Evolutionary conservation across 2,113 vertebrate species (phyloP).

Genomic region (Psittacula cyanocephala): DNA sequence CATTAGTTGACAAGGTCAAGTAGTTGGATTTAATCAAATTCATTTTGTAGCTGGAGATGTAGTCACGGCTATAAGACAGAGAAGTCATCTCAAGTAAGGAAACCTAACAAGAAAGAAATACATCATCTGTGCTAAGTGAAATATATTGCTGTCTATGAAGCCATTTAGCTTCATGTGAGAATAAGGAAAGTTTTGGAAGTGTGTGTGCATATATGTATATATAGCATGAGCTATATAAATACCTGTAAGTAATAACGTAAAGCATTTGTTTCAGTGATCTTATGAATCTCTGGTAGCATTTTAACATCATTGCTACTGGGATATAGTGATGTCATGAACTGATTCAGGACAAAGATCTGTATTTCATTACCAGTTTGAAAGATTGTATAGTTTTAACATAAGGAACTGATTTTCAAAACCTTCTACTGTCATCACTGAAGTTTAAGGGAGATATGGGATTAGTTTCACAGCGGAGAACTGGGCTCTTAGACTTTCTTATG

Average conservation of each 20-base stretch:
- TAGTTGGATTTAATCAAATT: slow-evolving; percentile 63
- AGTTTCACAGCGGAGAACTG: neutral
- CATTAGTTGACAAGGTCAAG: slow-evolving; percentile 47
- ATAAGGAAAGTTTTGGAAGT: slow-evolving; percentile 11
- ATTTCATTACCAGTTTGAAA: slow-evolving; percentile 19
- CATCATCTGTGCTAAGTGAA: slow-evolving; percentile 18
- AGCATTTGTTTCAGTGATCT: slow-evolving; percentile 5
- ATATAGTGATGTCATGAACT: slow-evolving; percentile 13
- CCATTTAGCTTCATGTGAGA: slow-evolving; percentile 5
- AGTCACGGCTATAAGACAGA: slow-evolving; percentile 37
- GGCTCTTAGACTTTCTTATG: neutral
- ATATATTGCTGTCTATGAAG: slow-evolving; percentile 1
- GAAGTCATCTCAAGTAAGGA: slow-evolving; percentile 37
- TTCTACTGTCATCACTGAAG: neutral
- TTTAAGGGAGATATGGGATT: neutral
- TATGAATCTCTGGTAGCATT: neutral
- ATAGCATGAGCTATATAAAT: neutral
- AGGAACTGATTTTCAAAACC: slow-evolving; percentile 15
- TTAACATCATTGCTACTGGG: neutral
- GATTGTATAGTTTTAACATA: neutral
- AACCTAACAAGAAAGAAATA: slow-evolving; percentile 39
- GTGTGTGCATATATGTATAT: neutral
- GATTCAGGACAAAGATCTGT: neutral
- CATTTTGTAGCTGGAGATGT: slow-evolving; percentile 54
- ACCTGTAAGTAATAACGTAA: slow-evolving; percentile 13